A percentile compares a stretch with the other conserved stretches of the same genome.
Conservation (phyloP, 2,797 vertebrate genomes). For the Oreortyx pictus region DNA sequence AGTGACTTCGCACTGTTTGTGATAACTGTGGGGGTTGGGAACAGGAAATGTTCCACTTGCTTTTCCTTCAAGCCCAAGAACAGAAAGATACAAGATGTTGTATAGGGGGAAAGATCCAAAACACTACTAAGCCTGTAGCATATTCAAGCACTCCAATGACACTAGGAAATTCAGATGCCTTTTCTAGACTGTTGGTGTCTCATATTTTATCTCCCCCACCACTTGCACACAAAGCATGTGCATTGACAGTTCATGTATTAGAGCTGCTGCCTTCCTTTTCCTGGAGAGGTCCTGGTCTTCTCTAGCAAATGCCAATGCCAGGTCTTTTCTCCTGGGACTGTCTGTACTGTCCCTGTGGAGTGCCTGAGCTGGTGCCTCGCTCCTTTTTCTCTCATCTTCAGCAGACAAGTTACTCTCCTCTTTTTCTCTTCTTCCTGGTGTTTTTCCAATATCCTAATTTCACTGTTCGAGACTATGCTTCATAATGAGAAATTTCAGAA, state of each 20-base stretch:
- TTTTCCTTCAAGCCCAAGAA: neutral
- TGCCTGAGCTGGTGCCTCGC: neutral
- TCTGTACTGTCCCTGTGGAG: neutral
- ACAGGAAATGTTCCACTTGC: neutral
- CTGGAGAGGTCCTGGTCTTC: neutral
- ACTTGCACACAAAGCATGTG: neutral
- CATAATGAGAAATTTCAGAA: neutral
- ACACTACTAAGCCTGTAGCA: neutral
- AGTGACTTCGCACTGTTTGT: neutral
- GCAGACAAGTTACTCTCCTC: neutral
- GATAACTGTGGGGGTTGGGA: neutral
- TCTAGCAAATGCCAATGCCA: neutral
- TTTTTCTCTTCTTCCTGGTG: neutral
- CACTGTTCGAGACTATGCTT: neutral
- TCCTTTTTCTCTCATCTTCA: neutral
- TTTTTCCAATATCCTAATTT: conserved; percentile 38
- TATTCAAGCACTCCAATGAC: neutral
- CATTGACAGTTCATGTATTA: accelerated
- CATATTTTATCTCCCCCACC: neutral
- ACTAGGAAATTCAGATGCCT: neutral
- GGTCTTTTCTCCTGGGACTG: neutral
- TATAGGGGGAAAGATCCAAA: neutral
- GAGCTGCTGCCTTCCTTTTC: neutral
- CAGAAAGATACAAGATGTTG: neutral
- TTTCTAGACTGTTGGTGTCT: neutral